Evolutionary conservation across 2,113 vertebrate species (phyloP).

Genomic region (Podarcis raffonei): DNA sequence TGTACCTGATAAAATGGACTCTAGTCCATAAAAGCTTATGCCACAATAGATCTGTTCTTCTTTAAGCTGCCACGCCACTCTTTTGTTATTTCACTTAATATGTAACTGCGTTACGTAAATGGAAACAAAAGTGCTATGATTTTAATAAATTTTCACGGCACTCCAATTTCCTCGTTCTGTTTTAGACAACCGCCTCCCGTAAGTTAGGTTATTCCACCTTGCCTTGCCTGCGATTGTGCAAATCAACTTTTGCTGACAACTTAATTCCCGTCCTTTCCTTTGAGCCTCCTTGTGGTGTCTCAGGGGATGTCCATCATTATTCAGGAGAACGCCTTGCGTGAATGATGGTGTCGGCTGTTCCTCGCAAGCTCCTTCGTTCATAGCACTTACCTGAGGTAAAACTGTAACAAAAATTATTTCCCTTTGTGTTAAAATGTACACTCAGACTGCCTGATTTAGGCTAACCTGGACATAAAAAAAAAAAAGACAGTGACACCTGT

Average conservation of each 20-base stretch:
- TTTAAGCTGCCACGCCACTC: background rate
- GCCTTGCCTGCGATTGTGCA: background rate
- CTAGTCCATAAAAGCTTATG: background rate
- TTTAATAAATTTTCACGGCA: background rate
- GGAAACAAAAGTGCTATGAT: background rate
- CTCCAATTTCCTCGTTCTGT: background rate
- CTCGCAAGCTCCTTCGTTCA: background rate
- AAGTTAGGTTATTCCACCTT: background rate
- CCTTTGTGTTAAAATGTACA: background rate
- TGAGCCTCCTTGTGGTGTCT: background rate
- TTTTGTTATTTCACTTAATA: background rate
- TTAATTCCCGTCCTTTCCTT: constrained; percentile 3
- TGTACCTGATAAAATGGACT: background rate
- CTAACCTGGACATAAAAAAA: background rate
- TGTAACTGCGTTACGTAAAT: background rate
- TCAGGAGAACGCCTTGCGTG: background rate
- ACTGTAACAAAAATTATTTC: background rate
- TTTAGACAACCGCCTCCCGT: no score
- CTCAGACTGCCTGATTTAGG: background rate
- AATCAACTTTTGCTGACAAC: background rate
- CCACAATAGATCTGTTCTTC: background rate
- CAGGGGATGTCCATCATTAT: background rate
- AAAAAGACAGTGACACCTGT: background rate
- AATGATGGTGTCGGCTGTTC: background rate
- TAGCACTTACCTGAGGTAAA: background rate